phyloP scores from a whole-genome alignment of 1,140 invertebrate genomes.

The Drosophila punjabiensis region DNA sequence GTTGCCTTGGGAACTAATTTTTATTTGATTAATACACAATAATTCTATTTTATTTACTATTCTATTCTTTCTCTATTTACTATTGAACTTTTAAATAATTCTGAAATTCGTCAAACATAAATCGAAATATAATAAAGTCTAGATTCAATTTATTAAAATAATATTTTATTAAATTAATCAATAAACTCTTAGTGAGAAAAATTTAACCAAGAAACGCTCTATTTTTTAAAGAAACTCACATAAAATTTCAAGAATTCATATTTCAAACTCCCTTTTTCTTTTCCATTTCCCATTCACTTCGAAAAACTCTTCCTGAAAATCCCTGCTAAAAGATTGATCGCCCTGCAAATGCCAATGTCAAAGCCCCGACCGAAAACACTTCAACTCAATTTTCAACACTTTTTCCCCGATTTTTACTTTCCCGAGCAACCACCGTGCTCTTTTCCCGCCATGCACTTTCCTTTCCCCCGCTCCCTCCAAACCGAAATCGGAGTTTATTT shows the following conservation, averaged over 20 bases:
- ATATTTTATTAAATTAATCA: not conserved
- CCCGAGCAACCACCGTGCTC: conserved; percentile 31
- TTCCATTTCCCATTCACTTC: conserved; percentile 1
- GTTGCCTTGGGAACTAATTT: too few species aligned
- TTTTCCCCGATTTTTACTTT: conserved; percentile 24
- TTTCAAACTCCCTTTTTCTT: not conserved
- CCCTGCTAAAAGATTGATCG: conserved; percentile 31
- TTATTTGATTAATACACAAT: too few species aligned
- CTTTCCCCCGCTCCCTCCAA: not conserved
- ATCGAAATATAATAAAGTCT: too few species aligned
- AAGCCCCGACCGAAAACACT: conserved; percentile 40
- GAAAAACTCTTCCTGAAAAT: conserved; percentile 18
- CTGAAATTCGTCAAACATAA: too few species aligned
- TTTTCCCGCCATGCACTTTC: conserved; percentile 27
- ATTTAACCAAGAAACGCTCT: not conserved
- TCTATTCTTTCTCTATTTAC: too few species aligned
- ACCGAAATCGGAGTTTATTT: conserved; percentile 61
- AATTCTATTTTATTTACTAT: too few species aligned
- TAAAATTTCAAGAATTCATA: not conserved
- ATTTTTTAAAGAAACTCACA: not conserved
- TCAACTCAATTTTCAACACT: conserved; percentile 63
- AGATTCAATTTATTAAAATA: too few species aligned
- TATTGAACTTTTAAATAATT: not conserved
- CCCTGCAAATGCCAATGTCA: conserved; percentile 67
- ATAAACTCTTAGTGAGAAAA: not conserved